Evolutionary conservation across 1,140 invertebrate species (phyloP).

Genomic region (Mactra quadrangularis): DNA sequence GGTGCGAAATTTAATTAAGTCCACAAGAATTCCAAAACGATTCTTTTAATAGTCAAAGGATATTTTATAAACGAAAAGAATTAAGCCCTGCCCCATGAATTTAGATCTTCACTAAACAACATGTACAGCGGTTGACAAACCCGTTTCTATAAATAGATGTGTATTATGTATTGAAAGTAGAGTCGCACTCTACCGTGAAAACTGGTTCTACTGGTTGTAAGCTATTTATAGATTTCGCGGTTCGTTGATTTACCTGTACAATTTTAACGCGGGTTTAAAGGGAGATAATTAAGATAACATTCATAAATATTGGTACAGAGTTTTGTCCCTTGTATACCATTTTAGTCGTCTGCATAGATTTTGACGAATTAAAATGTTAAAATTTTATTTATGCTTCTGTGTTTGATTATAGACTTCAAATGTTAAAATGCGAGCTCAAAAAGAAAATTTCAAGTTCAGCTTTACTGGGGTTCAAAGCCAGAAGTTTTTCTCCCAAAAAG

Average conservation of each 20-base stretch:
- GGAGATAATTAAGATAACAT: no score
- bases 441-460: no score
- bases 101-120: constrained; percentile 58
- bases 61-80: constrained; percentile 22
- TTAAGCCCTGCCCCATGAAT: constrained; percentile 34
- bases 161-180: constrained; percentile 48
- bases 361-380: no score
- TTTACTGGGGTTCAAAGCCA: no score
- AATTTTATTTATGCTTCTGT: no score
- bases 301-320: no score
- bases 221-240: constrained; percentile 46
- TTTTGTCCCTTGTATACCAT: no score
- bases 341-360: no score
- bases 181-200: constrained; percentile 37
- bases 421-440: no score
- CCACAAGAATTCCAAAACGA: background rate
- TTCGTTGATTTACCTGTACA: constrained; percentile 30
- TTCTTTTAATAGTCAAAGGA: background rate
- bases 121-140: constrained; percentile 59
- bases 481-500: no score
- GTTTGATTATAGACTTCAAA: no score
- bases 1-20: background rate
- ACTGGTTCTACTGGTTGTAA: constrained; percentile 57
- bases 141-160: constrained; percentile 52
- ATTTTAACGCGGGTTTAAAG: background rate